Conservation (phyloP, 2,888 invertebrate species). For the Gymnosoma rotundatum region DNA sequence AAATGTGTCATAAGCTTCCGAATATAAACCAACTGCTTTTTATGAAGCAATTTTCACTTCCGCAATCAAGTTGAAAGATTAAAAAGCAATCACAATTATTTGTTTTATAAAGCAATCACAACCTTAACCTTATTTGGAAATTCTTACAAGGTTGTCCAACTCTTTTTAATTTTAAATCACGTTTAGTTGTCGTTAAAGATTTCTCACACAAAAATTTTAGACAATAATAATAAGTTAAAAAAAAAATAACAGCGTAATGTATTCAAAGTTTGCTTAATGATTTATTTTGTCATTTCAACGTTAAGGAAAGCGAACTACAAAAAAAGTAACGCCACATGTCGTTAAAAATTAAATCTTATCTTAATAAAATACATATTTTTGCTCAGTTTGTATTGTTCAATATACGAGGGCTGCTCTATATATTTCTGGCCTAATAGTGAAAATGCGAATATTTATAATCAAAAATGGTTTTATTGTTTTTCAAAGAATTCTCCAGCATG, state of each 20-base stretch:
- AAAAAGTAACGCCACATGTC: conserved; percentile 1
- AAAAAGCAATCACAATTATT: background rate
- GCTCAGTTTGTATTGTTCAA: background rate
- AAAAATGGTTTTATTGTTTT: no score
- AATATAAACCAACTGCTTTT: no score
- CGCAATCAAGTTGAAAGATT: no score
- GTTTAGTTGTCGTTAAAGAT: background rate
- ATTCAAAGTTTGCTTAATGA: conserved; percentile 36
- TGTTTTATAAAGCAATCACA: background rate
- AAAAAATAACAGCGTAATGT: background rate
- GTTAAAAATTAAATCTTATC: conserved; percentile 8
- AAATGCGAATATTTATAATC: no score
- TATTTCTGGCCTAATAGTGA: no score
- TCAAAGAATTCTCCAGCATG: no score
- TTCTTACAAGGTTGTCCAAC: background rate
- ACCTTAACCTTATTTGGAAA: background rate
- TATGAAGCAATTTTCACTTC: no score
- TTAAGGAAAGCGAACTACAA: background rate
- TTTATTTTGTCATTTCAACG: conserved; percentile 15
- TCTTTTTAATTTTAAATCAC: background rate
- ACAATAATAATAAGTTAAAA: background rate
- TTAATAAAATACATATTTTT: background rate
- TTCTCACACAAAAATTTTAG: background rate
- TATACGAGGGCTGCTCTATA: no score
- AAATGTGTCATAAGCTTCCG: no score